These are phyloP conservation scores for Parapristionchus giblindavisi DNA, from an alignment of 2,888 invertebrate species.

Conservation along the genomic window DNA sequence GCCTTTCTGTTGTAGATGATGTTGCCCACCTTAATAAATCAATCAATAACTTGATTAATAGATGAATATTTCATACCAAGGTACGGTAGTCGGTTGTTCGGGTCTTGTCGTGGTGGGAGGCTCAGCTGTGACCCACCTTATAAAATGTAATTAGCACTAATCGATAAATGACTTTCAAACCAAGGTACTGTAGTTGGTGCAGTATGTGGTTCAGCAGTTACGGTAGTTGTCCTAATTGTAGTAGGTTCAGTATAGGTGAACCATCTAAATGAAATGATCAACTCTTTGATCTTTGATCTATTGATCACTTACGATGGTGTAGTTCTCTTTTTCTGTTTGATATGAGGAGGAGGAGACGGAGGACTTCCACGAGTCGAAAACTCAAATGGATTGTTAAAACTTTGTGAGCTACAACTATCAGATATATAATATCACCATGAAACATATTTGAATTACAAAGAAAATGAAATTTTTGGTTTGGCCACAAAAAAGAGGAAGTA, in stretches of 20 bases:
- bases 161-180: too few relatives aligned
- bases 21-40: too few relatives aligned
- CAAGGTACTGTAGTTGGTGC: neutral
- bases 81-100: neutral
- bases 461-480: neutral
- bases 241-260: too few relatives aligned
- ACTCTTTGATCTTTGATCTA: too few relatives aligned
- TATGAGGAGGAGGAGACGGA: constrained; percentile 30
- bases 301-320: constrained; percentile 1
- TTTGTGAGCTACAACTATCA: neutral
- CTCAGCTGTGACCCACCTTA: neutral
- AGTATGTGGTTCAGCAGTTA: neutral
- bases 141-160: neutral
- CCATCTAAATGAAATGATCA: too few relatives aligned
- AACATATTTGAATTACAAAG: neutral
- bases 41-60: too few relatives aligned
- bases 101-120: neutral
- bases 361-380: constrained; percentile 27
- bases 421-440: neutral
- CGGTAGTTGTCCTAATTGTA: too few relatives aligned
- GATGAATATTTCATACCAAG: neutral
- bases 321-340: neutral
- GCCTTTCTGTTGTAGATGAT: too few relatives aligned
- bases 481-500: too few relatives aligned
- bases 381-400: neutral